These are phyloP conservation scores for Notothenia coriiceps DNA, from an alignment of 2,113 vertebrate species.

Conservation along the genomic window DNA sequence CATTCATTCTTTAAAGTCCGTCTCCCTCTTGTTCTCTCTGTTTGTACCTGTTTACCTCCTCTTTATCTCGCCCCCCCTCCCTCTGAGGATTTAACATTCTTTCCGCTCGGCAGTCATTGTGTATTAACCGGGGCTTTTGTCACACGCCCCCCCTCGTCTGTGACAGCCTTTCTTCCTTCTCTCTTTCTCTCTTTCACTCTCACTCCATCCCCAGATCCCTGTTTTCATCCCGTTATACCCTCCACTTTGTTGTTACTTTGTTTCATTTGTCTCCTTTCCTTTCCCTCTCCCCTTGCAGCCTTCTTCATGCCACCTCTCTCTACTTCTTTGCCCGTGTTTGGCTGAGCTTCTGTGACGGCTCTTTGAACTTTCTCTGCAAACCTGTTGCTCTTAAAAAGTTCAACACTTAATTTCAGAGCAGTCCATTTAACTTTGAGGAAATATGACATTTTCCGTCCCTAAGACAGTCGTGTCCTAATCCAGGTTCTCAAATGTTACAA, in stretches of 20 bases:
- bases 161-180: slow-evolving; percentile 37
- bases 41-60: slow-evolving; percentile 57
- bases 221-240: background rate
- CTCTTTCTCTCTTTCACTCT: background rate
- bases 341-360: slow-evolving; percentile 45
- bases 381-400: slow-evolving; percentile 51
- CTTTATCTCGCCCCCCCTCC: slow-evolving; percentile 39
- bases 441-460: slow-evolving; percentile 5
- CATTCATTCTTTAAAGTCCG: slow-evolving; percentile 63
- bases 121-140: slow-evolving; percentile 79
- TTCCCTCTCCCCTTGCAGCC: background rate
- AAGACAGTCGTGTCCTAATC: background rate
- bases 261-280: slow-evolving; percentile 12
- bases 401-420: slow-evolving; percentile 16
- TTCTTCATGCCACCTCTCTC: background rate
- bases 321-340: slow-evolving; percentile 40
- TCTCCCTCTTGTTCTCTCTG: slow-evolving; percentile 52
- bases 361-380: slow-evolving; percentile 45
- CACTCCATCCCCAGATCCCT: slow-evolving; percentile 2
- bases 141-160: slow-evolving; percentile 64
- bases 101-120: slow-evolving; percentile 79
- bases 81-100: slow-evolving; percentile 82
- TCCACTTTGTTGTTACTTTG: background rate
- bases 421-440: background rate
- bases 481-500: background rate